Base-by-base conservation (phyloP, 1,140 invertebrate genomes). In the Rhizoglyphus robini region DNA sequence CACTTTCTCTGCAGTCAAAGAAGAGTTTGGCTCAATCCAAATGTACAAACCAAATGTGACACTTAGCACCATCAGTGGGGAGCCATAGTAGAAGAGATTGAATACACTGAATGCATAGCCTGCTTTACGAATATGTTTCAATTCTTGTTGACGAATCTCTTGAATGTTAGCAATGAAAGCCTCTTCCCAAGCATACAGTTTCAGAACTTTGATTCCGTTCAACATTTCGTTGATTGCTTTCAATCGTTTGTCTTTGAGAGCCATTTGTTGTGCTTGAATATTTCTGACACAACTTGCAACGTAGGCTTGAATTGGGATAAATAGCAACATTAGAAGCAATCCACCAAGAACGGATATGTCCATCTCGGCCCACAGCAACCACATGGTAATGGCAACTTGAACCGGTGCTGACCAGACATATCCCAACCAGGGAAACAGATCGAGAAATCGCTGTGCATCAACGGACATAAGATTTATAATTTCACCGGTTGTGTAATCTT, bases 31-130 rank as follows among this genome's bases (percentile, higher is more conserved):
- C 27, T 75, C 63, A 2, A 73, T 65, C 75, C 93, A 77, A 71
- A 94, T 86, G 79, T 85, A 95, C 65, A 88, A 89, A 70, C 86
- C 86, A 77, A 97, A 98, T 71, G 91, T 88, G 66, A 60, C 11
- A 4, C 31, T 18, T 2, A 34, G 1, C 3, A 65, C 51, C 2
- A 65, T n/a, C 51, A 74, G 73, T 11, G 74, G 73, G 0, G 74
- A 69, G 62, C 68, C 71, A 11, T 46, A 70, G 70, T 70, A 74
- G 5, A 73, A 36, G 47, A 70, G 70, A 8, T 31, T 60, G 51
- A 63, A 49, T 13, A 68, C 34, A 20, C 59, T 20, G 23, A 65
- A 47, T 13, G 69, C n/a, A 36, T 71, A 68, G 11, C 60, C 57
- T 11, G 48, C 49, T 15, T 63, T 54, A 29, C 41, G 47, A 4